These are phyloP conservation scores for Indicator indicator DNA, from an alignment of 2,113 vertebrate species.

Conservation along the genomic window DNA sequence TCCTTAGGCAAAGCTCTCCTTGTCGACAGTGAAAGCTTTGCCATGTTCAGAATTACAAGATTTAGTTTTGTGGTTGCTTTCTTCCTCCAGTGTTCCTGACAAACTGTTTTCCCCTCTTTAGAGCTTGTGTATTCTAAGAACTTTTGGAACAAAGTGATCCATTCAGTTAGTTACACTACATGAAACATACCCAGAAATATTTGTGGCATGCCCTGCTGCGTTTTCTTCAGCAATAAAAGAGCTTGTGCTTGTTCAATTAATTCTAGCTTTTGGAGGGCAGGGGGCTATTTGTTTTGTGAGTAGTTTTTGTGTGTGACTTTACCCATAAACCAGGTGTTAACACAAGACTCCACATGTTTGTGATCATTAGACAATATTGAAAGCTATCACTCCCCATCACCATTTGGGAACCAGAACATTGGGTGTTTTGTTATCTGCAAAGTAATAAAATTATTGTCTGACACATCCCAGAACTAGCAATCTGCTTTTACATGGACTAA, in stretches of 20 bases:
- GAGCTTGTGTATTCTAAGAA: constrained; percentile 11
- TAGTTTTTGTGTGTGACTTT: neutral
- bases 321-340: constrained; percentile 71
- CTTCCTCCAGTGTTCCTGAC: neutral
- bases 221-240: constrained; percentile 52
- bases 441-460: constrained; percentile 74
- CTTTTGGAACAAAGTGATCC: neutral
- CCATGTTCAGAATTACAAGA: neutral
- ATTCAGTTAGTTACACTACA: constrained; percentile 1
- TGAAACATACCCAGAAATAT: constrained; percentile 32
- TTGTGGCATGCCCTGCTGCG: neutral
- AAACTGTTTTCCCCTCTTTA: neutral
- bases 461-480: constrained; percentile 61
- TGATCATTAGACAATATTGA: constrained; percentile 75
- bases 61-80: neutral
- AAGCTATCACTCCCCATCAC: constrained; percentile 57
- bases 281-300: constrained; percentile 11
- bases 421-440: constrained; percentile 69
- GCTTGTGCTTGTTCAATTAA: constrained; percentile 43
- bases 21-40: neutral
- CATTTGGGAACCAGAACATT: constrained; percentile 52
- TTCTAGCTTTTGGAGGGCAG: constrained; percentile 46
- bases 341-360: constrained; percentile 59
- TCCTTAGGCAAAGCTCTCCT: neutral
- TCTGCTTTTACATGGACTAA: constrained; percentile 57